Base-by-base conservation (phyloP, 2,113 vertebrate species). In the Uria aalge region DNA sequence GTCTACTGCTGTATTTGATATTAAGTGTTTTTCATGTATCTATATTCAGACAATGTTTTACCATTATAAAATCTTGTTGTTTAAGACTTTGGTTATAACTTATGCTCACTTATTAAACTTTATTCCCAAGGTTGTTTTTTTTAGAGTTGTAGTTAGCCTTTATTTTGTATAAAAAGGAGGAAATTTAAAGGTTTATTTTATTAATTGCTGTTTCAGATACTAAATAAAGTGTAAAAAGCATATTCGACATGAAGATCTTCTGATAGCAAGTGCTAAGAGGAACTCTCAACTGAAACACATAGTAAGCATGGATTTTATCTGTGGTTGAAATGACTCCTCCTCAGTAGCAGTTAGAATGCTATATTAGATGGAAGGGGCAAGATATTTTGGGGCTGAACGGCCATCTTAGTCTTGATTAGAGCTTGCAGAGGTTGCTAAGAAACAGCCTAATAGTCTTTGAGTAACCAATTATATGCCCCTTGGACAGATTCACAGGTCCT, bases 371-470 rank as follows among this genome's bases (percentile, higher is more conserved):
- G 80, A 95, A 88, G 82, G 83, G 88, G n/a, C 88, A 92, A 95
- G 83, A 64, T 85, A 76, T 96, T 96, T 94, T 95, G 94, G 97
- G 95, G 97, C 96, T 98, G 97, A 98, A 98, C 93, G 93, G 88
- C 97, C 96, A 85, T 97, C 96, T 98, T 97, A 90, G 98, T 97
- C 97, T 98, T 98, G 98, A 98, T 98, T 98, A 96, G 93, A 96
- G 98, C 98, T 98, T 97, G 98, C 97, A 92, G 97, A 96, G 94
- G 98, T 99, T 99, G 99, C 99, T 99, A 99, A 99, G 99, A 97
- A 98, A 99, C 97, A 75, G 92, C 95, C 95, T 97, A 98, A 98
- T 98, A 98, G 98, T 97, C 98, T 98, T 98, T 90, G 94, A 98
- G 98, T 99, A 99, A 98, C 98, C 98, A 98, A 98, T 99, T 98